phyloP scores from a whole-genome alignment of 2,797 vertebrate genomes.

The Malurus leucopterus region DNA sequence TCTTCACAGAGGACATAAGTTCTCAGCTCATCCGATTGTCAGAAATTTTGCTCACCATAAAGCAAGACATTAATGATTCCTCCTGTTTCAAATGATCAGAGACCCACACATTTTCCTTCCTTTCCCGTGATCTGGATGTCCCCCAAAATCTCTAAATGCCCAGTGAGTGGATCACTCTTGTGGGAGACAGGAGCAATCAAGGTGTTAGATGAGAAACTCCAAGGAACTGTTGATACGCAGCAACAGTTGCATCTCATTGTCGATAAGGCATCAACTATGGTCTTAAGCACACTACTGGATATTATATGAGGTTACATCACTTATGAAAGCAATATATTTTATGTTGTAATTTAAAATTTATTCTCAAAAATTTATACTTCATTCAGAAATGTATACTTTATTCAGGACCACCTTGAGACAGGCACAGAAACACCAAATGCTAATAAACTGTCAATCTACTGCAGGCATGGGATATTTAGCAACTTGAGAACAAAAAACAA shows the following conservation, averaged over 20 bases:
- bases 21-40: neutral
- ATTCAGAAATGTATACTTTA: no score
- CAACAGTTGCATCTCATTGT: neutral
- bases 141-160: neutral
- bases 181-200: neutral
- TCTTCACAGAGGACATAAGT: neutral
- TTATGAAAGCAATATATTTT: neutral
- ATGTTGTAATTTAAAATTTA: neutral
- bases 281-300: neutral
- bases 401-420: neutral
- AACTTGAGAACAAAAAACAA: neutral
- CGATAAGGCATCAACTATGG: neutral
- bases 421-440: neutral
- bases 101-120: accelerated
- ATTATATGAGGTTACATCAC: neutral
- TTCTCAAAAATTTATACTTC: neutral
- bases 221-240: neutral
- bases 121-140: neutral
- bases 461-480: neutral
- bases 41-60: neutral
- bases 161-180: neutral
- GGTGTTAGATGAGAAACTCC: neutral
- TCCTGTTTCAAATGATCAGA: neutral
- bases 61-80: neutral
- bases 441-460: neutral